Percentiles rank a stretch among this genome's conserved stretches.
These are phyloP conservation scores for Lithobates sylvaticus DNA, from an alignment of 2,797 vertebrate genomes.

Conservation along the genomic window DNA sequence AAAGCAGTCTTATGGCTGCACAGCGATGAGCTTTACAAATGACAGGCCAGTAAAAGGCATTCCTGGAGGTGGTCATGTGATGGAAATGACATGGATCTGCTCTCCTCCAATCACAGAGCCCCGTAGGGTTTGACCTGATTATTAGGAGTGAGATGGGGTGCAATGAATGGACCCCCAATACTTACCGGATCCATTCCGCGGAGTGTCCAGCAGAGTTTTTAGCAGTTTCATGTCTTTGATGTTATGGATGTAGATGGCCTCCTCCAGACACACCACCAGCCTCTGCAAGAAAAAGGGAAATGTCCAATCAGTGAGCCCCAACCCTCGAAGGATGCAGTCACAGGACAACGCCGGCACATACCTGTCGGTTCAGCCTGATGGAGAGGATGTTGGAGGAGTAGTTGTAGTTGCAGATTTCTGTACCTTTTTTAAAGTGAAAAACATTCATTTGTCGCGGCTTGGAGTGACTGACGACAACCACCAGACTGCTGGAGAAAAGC, in stretches of 20 bases:
- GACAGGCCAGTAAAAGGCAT: no score
- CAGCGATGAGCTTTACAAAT: no score
- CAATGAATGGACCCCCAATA: no score
- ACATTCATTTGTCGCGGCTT: constrained; percentile 93
- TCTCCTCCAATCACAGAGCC: no score
- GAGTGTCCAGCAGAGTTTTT: constrained; percentile 91
- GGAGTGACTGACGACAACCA: constrained; percentile 90
- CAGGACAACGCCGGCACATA: constrained; percentile 57
- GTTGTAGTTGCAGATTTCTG: constrained; percentile 96
- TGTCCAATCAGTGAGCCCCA: background rate
- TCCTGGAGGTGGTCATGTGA: no score
- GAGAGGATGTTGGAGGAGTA: constrained; percentile 92
- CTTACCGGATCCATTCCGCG: constrained; percentile 87
- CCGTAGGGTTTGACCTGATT: no score
- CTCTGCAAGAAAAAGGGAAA: constrained; percentile 78
- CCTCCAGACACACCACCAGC: constrained; percentile 92
- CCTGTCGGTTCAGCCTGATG: constrained; percentile 92
- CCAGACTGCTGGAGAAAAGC: constrained; percentile 95
- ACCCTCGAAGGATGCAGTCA: no score
- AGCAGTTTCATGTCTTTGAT: constrained; percentile 97
- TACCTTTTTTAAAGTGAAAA: constrained; percentile 96
- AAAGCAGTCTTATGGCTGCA: no score
- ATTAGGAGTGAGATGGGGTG: no score
- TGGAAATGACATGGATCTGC: no score
- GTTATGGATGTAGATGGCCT: constrained; percentile 94